Evolutionary conservation across 2,113 vertebrate genomes (phyloP).

Genomic region (Bufo gargarizans): DNA sequence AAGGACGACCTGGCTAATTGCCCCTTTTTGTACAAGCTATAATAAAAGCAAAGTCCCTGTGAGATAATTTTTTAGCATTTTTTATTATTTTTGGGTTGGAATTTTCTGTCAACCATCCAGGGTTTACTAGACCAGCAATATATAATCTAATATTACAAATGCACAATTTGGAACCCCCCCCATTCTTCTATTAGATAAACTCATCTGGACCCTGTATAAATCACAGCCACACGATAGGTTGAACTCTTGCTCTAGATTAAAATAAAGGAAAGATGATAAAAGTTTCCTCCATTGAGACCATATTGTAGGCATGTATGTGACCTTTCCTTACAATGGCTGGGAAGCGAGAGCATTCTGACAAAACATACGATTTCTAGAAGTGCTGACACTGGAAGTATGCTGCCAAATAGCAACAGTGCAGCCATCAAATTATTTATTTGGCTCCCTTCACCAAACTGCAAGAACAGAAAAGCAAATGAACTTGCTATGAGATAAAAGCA

Average conservation of each 20-base stretch:
- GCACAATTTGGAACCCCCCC: not conserved
- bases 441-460: not conserved
- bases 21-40: no score
- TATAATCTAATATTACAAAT: not conserved
- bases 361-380: slow-evolving; percentile 30
- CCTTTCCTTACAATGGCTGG: not conserved
- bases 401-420: slow-evolving; percentile 14
- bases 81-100: not conserved
- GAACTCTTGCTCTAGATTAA: not conserved
- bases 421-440: slow-evolving; percentile 19
- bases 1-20: no score
- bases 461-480: slow-evolving; percentile 13
- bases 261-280: not conserved
- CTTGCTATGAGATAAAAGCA: not conserved
- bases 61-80: not conserved
- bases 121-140: not conserved
- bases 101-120: not conserved
- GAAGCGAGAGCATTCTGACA: not conserved
- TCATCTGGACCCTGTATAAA: not conserved
- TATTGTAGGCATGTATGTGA: not conserved
- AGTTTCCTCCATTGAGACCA: not conserved
- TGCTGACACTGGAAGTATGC: slow-evolving; percentile 10
- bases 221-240: not conserved
- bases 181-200: slow-evolving; percentile 8
- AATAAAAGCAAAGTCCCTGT: no score